Percentiles rank a stretch among this genome's conserved stretches.
Conservation (phyloP, 2,113 vertebrate genomes). For the Theristicus caerulescens region DNA sequence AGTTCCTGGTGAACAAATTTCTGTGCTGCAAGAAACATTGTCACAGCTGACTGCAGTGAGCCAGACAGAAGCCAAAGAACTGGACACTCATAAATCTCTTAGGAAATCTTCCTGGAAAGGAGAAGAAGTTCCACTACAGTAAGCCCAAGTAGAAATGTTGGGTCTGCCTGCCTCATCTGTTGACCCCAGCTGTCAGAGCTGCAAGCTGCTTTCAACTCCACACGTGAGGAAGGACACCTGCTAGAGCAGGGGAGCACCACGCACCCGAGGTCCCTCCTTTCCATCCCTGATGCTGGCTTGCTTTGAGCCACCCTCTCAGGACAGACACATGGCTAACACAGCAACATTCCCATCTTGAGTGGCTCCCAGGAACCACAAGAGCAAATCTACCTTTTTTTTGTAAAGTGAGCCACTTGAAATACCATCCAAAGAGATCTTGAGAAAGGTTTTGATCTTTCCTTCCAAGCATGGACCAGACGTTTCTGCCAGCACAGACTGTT, state of each 20-base stretch:
- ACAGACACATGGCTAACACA: not conserved
- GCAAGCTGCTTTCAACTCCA: not conserved
- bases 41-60: not conserved
- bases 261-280: not conserved
- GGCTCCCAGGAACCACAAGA: not conserved
- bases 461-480: not conserved
- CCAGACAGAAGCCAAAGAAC: not conserved
- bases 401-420: not conserved
- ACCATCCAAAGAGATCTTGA: not conserved
- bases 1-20: not conserved
- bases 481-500: constrained; percentile 44
- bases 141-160: not conserved
- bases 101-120: not conserved
- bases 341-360: not conserved
- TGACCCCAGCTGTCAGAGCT: not conserved
- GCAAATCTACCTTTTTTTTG: not conserved
- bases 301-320: not conserved
- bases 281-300: not conserved
- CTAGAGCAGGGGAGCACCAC: not conserved
- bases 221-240: rapidly evolving
- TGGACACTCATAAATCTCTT: not conserved
- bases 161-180: not conserved
- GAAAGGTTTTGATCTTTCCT: constrained; percentile 42
- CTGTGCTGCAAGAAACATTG: not conserved
- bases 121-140: not conserved